A percentile compares a stretch with the other conserved stretches of the same genome.
Evolutionary conservation across 2,113 vertebrate genomes (phyloP).

Genomic region (Cyanoliseus patagonus): DNA sequence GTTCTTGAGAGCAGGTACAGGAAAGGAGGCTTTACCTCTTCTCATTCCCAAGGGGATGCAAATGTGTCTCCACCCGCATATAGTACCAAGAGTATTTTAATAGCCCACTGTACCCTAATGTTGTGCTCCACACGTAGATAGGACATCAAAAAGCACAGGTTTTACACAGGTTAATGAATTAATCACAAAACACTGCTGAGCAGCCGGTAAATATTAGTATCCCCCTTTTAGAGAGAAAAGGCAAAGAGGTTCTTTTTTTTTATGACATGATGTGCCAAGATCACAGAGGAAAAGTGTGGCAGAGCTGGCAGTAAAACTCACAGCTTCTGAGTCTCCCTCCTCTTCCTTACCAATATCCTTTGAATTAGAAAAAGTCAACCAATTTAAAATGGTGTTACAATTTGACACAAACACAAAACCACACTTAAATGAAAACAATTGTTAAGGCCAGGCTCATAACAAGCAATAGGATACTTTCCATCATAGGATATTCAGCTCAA

Average conservation of each 20-base stretch:
- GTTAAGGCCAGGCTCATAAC: background rate
- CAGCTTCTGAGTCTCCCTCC: slow-evolving; percentile 45
- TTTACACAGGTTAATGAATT: slow-evolving; percentile 32
- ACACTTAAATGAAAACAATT: background rate
- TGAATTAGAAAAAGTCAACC: slow-evolving; percentile 39
- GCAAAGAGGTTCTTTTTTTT: background rate
- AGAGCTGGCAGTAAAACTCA: slow-evolving; percentile 54
- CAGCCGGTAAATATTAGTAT: slow-evolving; percentile 48
- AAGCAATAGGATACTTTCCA: background rate
- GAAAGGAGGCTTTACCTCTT: background rate
- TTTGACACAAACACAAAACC: background rate
- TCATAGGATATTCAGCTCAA: background rate
- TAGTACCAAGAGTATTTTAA: background rate
- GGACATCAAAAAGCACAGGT: background rate
- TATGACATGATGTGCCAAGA: background rate
- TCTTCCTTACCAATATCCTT: slow-evolving; percentile 61
- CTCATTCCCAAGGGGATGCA: accelerated
- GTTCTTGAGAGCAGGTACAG: background rate
- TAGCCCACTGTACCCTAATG: accelerated
- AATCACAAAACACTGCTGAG: slow-evolving; percentile 32
- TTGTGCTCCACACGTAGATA: background rate
- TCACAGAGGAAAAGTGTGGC: slow-evolving; percentile 9
- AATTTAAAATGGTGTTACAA: background rate
- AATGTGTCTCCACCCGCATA: background rate
- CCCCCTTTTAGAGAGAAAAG: slow-evolving; percentile 2